Conservation (phyloP, 2,888 invertebrate species). For the Mactromeris polynyma region DNA sequence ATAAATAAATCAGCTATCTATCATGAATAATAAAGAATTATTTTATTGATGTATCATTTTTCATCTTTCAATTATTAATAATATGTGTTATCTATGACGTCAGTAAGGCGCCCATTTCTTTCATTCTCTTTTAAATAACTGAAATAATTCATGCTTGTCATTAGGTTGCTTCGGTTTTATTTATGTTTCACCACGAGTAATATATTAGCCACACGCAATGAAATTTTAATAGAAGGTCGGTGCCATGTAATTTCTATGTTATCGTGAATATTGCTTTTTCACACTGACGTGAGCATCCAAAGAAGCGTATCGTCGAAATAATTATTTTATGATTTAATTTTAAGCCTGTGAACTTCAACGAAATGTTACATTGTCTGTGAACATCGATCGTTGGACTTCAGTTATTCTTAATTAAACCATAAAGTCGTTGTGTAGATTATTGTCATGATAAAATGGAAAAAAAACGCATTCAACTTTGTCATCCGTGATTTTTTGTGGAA, state of each 20-base stretch:
- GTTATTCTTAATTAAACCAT: neutral
- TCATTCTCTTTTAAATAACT: neutral
- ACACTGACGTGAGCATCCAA: neutral
- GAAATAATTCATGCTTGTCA: neutral
- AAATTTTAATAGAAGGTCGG: neutral
- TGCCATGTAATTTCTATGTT: neutral
- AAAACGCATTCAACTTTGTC: neutral
- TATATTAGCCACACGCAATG: conserved; percentile 1
- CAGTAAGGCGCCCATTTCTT: neutral
- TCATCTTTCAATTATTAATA: neutral
- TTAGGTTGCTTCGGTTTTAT: neutral
- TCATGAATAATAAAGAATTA: neutral
- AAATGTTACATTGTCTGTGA: neutral
- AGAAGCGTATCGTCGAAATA: neutral
- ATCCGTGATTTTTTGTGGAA: no score
- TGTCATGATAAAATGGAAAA: neutral
- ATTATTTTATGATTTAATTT: conserved; percentile 15
- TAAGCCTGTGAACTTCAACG: neutral
- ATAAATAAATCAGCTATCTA: no score
- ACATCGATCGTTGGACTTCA: neutral
- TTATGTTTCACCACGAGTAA: neutral
- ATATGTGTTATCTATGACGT: neutral
- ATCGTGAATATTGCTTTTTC: neutral
- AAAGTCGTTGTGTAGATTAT: neutral
- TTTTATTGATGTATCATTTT: neutral